These are phyloP conservation scores for Campoplex capitator DNA, from an alignment of 2,888 invertebrate genomes.

Conservation along the genomic window DNA sequence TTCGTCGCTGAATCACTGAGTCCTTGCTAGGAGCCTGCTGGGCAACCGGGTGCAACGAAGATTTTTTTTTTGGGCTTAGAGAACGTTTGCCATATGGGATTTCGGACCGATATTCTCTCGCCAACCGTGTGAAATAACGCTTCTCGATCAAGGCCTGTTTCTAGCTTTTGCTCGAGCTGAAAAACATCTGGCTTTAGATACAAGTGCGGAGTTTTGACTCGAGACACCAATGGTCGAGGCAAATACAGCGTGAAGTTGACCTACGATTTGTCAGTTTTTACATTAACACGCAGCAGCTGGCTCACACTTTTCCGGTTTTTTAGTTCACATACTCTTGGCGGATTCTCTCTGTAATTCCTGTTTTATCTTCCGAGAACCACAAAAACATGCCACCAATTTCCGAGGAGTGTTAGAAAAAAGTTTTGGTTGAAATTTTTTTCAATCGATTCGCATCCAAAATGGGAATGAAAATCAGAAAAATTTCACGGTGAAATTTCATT, in stretches of 20 bases:
- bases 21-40: slow-evolving; percentile 22
- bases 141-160: slow-evolving; percentile 13
- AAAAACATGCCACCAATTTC: not conserved
- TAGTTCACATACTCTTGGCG: not conserved
- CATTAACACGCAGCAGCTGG: slow-evolving; percentile 1
- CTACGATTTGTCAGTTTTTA: slow-evolving; percentile 8
- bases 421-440: not conserved
- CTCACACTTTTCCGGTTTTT: slow-evolving; percentile 4
- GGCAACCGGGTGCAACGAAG: slow-evolving; percentile 49
- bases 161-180: slow-evolving; percentile 1
- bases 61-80: slow-evolving; percentile 34
- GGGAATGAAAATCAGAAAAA: not conserved
- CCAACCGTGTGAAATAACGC: slow-evolving; percentile 47
- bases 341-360: not conserved
- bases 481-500: not conserved
- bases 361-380: not conserved
- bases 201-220: slow-evolving; percentile 15
- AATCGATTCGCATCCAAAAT: not conserved
- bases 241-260: slow-evolving; percentile 30
- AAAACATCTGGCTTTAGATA: slow-evolving; percentile 53
- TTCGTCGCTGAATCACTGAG: slow-evolving; percentile 35
- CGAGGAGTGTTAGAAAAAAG: not conserved
- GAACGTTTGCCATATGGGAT: slow-evolving; percentile 38
- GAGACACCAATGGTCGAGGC: not conserved
- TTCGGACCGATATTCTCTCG: not conserved